Evolutionary conservation across 2,888 invertebrate genomes (phyloP), one percentile per base, ranked within the genome.

Genomic region (Strigamia maritima): DNA sequence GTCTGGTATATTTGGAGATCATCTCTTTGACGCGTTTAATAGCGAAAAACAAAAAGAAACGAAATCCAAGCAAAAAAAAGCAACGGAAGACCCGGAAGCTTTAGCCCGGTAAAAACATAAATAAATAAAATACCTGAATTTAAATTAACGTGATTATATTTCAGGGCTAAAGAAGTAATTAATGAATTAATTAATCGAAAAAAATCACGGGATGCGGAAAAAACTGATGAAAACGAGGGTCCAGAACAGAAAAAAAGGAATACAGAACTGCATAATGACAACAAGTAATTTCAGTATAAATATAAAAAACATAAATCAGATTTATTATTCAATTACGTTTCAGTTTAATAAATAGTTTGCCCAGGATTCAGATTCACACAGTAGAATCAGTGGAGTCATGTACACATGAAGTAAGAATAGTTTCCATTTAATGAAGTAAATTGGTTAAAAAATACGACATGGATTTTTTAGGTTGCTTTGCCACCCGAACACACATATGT

Each of bases 381-480:
- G 90, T 98, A 80, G 94, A 97, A 83, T 93, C 97, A 0, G 90
- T 94, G 49, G 96, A 95, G 84, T 93, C 95, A 0, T 99, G 98
- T 86, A 93, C 94, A 16, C 99, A 99, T 85, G 98, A 98, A 88
- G 97, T 97, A 76, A 40, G 24, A 10, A n/a, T 38, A 19, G 2
- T n/a, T n/a, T n/a, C n/a, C 31, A 31, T 31, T 31, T 31, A 12
- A 19, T 22, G 6, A 35, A 14, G 10, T 38, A 38, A 38, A 24
- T 76, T n/a, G n/a, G n/a, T 76, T 4, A 19, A 35, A 24, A 65
- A 19, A 12, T 40, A 24, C 65, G 26, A 1, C 4, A 16, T 38
- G 78, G 74, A 49, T 38, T 77, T 81, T 81, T 4, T 79, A 87
- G 87, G 88, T 88, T 75, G 97, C 97, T 0, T 90, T 95, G 79